Conservation (phyloP, 2,113 vertebrate species). For the Rallus limicola region DNA sequence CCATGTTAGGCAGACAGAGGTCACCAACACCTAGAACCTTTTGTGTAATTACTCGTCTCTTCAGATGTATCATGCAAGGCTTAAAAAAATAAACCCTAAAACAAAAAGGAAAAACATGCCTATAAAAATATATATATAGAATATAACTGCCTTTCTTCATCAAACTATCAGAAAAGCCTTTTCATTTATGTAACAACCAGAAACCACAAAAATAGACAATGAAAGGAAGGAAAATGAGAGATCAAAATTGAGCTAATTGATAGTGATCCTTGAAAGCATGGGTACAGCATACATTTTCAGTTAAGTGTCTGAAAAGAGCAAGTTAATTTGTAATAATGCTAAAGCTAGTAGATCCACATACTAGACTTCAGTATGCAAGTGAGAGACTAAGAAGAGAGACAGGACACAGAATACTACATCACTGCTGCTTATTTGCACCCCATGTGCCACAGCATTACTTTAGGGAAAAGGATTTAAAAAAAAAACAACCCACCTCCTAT, state of each 20-base stretch:
- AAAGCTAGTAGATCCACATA: fast-evolving
- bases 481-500: not conserved
- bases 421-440: not conserved
- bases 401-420: not conserved
- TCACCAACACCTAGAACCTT: not conserved
- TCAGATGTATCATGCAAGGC: not conserved
- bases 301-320: not conserved
- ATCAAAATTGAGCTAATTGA: not conserved
- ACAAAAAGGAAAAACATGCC: not conserved
- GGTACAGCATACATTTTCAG: fast-evolving
- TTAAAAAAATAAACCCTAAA: not conserved
- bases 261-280: fast-evolving
- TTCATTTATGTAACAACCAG: not conserved
- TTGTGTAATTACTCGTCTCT: not conserved
- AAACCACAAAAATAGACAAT: not conserved
- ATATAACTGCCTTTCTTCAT: not conserved
- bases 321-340: fast-evolving
- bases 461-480: too few species aligned
- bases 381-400: not conserved
- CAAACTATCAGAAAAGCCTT: not conserved
- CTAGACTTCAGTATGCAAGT: fast-evolving
- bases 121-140: not conserved
- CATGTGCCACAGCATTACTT: not conserved
- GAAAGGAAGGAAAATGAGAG: fast-evolving
- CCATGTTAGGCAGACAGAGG: not conserved